These are phyloP conservation scores for Pyrochroa serraticornis DNA, from an alignment of 2,888 invertebrate species.

Conservation along the genomic window DNA sequence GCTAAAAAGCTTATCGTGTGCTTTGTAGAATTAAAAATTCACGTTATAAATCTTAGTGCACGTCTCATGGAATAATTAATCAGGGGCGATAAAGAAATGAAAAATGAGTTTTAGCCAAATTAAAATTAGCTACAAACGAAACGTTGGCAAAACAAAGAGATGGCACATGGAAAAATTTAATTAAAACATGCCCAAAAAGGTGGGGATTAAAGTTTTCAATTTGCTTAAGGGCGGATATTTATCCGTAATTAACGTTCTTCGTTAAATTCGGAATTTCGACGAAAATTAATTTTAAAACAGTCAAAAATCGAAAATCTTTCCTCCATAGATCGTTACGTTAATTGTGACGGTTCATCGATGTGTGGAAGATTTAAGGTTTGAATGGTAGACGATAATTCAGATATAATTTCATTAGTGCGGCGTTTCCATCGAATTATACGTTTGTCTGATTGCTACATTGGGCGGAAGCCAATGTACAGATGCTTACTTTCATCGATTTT, in stretches of 20 bases:
- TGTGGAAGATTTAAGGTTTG: slow-evolving; percentile 9
- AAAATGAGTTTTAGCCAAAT: not conserved
- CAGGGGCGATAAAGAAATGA: slow-evolving; percentile 26
- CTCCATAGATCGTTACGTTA: too few species aligned
- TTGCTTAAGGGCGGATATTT: not conserved
- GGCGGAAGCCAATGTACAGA: slow-evolving; percentile 18
- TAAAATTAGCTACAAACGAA: not conserved
- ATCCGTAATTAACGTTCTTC: too few species aligned
- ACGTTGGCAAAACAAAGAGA: not conserved
- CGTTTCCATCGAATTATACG: slow-evolving; percentile 22
- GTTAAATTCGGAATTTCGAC: too few species aligned
- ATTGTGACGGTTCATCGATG: not conserved
- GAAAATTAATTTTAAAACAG: too few species aligned
- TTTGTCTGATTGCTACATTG: slow-evolving; percentile 25
- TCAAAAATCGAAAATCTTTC: too few species aligned
- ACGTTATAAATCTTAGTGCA: slow-evolving; percentile 25
- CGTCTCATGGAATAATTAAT: slow-evolving; percentile 29
- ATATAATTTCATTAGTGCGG: slow-evolving; percentile 18
- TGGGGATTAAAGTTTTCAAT: not conserved
- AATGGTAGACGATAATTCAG: not conserved
- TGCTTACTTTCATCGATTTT: slow-evolving; percentile 12
- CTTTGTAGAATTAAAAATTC: slow-evolving; percentile 28
- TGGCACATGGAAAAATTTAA: too few species aligned
- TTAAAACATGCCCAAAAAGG: not conserved
- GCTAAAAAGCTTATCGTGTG: slow-evolving; percentile 20